These are phyloP conservation scores for Coreoperca whiteheadi DNA, from an alignment of 2,113 vertebrate species.

Conservation along the genomic window DNA sequence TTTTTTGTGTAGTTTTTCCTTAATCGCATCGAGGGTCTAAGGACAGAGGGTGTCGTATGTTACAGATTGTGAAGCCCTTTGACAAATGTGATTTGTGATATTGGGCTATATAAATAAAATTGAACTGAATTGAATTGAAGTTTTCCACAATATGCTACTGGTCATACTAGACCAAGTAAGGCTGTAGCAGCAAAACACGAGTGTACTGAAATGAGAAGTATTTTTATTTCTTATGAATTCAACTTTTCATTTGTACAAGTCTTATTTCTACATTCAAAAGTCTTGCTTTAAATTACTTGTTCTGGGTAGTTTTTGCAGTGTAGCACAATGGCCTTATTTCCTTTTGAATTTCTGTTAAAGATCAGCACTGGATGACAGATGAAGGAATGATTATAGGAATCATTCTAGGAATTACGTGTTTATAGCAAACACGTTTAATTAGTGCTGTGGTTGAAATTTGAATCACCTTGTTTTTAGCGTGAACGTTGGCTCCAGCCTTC, in stretches of 20 bases:
- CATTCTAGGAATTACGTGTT: too few relatives aligned
- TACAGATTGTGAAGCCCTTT: too few relatives aligned
- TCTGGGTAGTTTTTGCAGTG: not conserved
- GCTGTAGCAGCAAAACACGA: not conserved
- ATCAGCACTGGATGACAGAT: not conserved
- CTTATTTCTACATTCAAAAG: not conserved
- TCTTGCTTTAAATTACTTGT: not conserved
- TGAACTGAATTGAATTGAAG: too few relatives aligned
- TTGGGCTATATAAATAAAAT: too few relatives aligned
- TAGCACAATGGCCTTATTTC: not conserved
- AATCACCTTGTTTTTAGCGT: slow-evolving; percentile 95
- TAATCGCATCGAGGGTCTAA: too few relatives aligned
- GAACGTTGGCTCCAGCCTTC: slow-evolving; percentile 95
- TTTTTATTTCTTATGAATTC: not conserved
- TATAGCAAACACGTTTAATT: not conserved
- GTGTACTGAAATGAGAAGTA: not conserved
- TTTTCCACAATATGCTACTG: too few relatives aligned
- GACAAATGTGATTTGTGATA: too few relatives aligned
- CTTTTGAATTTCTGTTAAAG: not conserved
- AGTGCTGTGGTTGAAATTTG: not conserved
- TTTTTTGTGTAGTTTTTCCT: too few relatives aligned
- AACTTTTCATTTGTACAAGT: not conserved
- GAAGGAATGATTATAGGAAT: not conserved
- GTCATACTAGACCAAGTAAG: not conserved
- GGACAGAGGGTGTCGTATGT: too few relatives aligned